These are phyloP conservation scores for Platysteira castanea DNA, from an alignment of 2,113 vertebrate genomes.

Conservation along the genomic window DNA sequence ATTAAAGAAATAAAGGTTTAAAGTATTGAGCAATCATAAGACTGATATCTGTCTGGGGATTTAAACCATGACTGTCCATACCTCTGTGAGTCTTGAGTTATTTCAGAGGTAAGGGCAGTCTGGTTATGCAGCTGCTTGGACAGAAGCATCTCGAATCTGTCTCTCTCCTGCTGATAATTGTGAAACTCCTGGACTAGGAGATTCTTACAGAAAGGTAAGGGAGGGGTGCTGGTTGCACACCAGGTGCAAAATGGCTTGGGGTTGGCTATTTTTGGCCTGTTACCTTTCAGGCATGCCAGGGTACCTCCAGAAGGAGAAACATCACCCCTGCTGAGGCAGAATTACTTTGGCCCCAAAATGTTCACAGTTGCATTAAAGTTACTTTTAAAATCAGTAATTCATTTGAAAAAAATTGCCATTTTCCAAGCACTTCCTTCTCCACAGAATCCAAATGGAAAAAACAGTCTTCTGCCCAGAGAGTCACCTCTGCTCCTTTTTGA, in stretches of 20 bases:
- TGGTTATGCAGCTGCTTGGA: background rate
- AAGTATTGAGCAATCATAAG: background rate
- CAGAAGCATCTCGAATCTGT: background rate
- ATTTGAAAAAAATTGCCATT: background rate
- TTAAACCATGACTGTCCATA: background rate
- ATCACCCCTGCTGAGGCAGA: background rate
- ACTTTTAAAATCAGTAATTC: background rate
- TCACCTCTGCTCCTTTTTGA: background rate
- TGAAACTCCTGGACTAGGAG: background rate
- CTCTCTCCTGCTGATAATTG: background rate
- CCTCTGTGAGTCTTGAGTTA: background rate
- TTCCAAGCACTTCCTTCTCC: background rate
- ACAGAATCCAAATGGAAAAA: background rate
- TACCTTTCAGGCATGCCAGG: background rate
- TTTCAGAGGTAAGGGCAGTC: background rate
- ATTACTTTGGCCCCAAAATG: background rate
- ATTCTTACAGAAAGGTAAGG: fast-evolving
- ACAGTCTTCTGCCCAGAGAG: background rate
- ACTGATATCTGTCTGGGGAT: background rate
- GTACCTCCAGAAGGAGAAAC: background rate
- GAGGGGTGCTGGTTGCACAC: fast-evolving
- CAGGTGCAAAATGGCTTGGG: background rate
- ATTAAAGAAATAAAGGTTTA: background rate
- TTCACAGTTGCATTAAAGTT: background rate
- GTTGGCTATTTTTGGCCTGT: background rate